Percentiles rank a stretch among this genome's conserved stretches.
phyloP scores from a whole-genome alignment of 1,140 invertebrate genomes.

The Lasaia peninsularis region DNA sequence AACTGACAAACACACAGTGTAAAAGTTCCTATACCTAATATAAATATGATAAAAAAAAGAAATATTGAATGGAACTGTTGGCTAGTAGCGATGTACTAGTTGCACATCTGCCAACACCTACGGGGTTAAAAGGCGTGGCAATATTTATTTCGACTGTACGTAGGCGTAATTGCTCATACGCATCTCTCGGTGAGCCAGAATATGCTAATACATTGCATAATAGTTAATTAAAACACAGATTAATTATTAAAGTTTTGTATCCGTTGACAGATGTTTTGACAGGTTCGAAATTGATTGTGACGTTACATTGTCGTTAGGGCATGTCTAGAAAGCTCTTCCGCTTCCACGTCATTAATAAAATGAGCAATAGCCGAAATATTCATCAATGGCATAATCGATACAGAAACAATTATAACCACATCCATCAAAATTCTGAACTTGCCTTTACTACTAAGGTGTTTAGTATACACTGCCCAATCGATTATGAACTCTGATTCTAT shows the following conservation, averaged over 20 bases:
- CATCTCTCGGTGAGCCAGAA: slow-evolving; percentile 14
- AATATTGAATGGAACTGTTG: no score
- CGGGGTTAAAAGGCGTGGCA: no score
- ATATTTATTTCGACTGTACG: no score
- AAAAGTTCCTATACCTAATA: no score
- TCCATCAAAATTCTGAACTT: slow-evolving; percentile 73
- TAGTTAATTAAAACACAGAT: slow-evolving; percentile 40
- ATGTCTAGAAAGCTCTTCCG: slow-evolving; percentile 64
- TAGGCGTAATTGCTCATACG: neutral
- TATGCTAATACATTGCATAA: slow-evolving; percentile 15
- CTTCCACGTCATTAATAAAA: slow-evolving; percentile 76
- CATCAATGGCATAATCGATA: slow-evolving; percentile 78
- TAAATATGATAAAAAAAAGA: no score
- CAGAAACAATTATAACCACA: slow-evolving; percentile 77
- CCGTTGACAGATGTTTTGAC: slow-evolving; percentile 72
- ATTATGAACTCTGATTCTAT: slow-evolving; percentile 31
- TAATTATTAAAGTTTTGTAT: slow-evolving; percentile 51
- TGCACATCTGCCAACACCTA: no score
- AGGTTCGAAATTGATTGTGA: slow-evolving; percentile 73
- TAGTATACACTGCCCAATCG: slow-evolving; percentile 18
- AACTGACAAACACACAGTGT: no score
- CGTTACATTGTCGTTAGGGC: slow-evolving; percentile 64
- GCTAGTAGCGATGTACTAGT: no score
- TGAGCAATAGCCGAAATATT: slow-evolving; percentile 75
- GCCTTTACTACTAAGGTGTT: slow-evolving; percentile 43